Evolutionary conservation across 1,140 invertebrate genomes (phyloP).

Genomic region (Brachionus manjavacas): DNA sequence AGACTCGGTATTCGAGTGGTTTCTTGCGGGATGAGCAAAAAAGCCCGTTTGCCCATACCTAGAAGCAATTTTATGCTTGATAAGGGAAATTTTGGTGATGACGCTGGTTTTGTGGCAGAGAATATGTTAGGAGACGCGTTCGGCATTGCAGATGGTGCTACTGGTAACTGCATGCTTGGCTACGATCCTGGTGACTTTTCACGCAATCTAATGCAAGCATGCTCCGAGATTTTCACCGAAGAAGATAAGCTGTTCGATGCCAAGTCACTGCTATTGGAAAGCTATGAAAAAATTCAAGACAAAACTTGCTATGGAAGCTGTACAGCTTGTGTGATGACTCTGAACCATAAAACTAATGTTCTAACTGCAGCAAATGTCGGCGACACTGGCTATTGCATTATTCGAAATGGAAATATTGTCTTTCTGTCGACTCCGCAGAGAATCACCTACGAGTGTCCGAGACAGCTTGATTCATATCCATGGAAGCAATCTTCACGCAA

Average conservation of each 20-base stretch:
- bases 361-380: slow-evolving; percentile 93
- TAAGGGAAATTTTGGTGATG: slow-evolving; percentile 72
- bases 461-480: slow-evolving; percentile 39
- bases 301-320: slow-evolving; percentile 66
- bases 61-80: slow-evolving; percentile 18
- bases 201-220: slow-evolving; percentile 83
- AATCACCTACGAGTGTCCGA: slow-evolving; percentile 40
- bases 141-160: slow-evolving; percentile 93
- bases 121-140: slow-evolving; percentile 81
- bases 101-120: slow-evolving; percentile 86
- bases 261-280: slow-evolving; percentile 48
- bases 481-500: neutral
- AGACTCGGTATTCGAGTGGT: neutral
- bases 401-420: slow-evolving; percentile 75
- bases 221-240: slow-evolving; percentile 77
- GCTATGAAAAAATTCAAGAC: slow-evolving; percentile 24
- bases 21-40: slow-evolving; percentile 34
- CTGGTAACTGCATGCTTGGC: slow-evolving; percentile 90
- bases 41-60: slow-evolving; percentile 29
- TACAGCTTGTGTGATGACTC: slow-evolving; percentile 88
- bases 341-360: slow-evolving; percentile 78
- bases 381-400: slow-evolving; percentile 92
- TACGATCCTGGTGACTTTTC: slow-evolving; percentile 94
- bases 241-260: slow-evolving; percentile 78
- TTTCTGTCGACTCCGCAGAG: slow-evolving; percentile 90